phyloP scores from a whole-genome alignment of 2,888 invertebrate species.

The Crioceris asparagi region DNA sequence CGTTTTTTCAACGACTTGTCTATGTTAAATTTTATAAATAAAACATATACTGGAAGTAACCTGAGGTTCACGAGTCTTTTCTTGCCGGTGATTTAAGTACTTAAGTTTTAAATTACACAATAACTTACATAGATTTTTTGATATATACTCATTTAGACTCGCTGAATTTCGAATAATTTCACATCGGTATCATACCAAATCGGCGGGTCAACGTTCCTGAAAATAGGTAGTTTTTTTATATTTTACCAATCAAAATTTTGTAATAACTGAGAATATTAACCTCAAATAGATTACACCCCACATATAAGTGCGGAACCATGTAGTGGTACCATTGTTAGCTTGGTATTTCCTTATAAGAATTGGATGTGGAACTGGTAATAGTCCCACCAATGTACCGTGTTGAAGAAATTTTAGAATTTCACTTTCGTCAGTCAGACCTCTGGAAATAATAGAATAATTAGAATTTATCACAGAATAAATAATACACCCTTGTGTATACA shows the following conservation, averaged over 20 bases:
- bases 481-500: too few relatives aligned
- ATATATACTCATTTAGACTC: too few relatives aligned
- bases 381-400: constrained; percentile 94
- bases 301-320: constrained; percentile 99
- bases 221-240: constrained; percentile 18
- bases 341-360: constrained; percentile 98
- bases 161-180: constrained; percentile 96
- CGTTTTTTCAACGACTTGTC: too few relatives aligned
- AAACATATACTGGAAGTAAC: too few relatives aligned
- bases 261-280: constrained; percentile 36
- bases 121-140: constrained; percentile 6
- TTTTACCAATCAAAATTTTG: constrained; percentile 1
- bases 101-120: too few relatives aligned
- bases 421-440: constrained; percentile 96
- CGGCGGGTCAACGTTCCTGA: constrained; percentile 94
- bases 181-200: constrained; percentile 99
- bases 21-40: too few relatives aligned
- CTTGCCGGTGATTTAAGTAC: too few relatives aligned
- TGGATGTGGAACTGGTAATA: constrained; percentile 97
- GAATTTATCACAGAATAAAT: too few relatives aligned
- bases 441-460: too few relatives aligned
- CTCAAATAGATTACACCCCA: constrained; percentile 99
- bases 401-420: constrained; percentile 98
- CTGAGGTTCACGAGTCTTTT: too few relatives aligned
- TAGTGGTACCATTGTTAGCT: constrained; percentile 95